phyloP scores from a whole-genome alignment of 2,797 vertebrate species.

The Cygnus olor region DNA sequence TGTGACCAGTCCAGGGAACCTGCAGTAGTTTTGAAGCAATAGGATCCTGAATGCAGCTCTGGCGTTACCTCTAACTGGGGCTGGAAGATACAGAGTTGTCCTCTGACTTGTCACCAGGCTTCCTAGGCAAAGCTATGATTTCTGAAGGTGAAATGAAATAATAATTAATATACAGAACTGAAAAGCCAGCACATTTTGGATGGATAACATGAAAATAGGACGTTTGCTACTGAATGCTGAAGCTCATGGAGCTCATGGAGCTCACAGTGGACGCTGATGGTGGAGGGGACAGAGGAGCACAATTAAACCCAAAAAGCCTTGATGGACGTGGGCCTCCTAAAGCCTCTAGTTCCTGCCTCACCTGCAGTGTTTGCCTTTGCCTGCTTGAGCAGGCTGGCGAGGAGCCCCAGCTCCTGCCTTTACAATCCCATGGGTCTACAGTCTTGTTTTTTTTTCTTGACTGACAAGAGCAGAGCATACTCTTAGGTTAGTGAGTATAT shows the following conservation, averaged over 20 bases:
- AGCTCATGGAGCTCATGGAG: not conserved
- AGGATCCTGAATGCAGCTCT: not conserved
- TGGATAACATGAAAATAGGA: not conserved
- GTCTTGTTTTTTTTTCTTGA: not conserved
- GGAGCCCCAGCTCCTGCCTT: not conserved
- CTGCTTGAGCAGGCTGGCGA: not conserved
- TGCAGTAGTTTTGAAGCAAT: not conserved
- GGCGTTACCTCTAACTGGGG: not conserved
- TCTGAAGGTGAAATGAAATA: not conserved
- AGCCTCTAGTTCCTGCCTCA: not conserved
- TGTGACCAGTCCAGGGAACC: not conserved
- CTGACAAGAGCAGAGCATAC: slow-evolving; percentile 31
- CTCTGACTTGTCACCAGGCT: not conserved
- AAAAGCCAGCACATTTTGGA: not conserved
- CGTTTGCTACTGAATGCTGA: not conserved
- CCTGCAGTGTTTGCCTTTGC: not conserved
- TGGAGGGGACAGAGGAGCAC: not conserved
- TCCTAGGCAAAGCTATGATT: not conserved
- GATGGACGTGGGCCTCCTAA: not conserved
- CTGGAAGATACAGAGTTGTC: not conserved
- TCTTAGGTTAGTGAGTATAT: not conserved
- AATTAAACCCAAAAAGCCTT: not conserved
- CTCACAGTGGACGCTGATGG: not conserved
- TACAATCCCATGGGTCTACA: not conserved
- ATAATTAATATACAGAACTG: not conserved